Evolutionary conservation across 2,888 invertebrate species (phyloP), one percentile per base, ranked within the genome.

Genomic region (Drosophila formosana): DNA sequence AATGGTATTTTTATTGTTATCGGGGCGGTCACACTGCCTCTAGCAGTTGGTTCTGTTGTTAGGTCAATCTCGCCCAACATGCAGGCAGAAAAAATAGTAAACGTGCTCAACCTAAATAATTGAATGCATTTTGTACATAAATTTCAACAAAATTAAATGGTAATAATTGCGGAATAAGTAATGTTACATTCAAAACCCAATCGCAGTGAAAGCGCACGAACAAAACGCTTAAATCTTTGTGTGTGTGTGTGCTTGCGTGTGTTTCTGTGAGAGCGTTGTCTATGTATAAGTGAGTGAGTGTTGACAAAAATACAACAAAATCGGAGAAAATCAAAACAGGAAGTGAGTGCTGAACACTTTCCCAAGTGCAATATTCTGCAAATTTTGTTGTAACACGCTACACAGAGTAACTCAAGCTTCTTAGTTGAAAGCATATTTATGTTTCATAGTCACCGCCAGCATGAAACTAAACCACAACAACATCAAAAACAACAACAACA

Each of bases 251-350:
- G 46, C 45, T 18, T 18, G 46, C 41, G 51, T 46, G 53, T 28
- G 52, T 28, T 39, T 51, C 30, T 68, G 55, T 72, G 49, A 46
- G 53, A 30, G 58, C 37, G 28, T 49, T 23, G 52, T 49, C 57
- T 34, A 3, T 55, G 65, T 67, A 28, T 72, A 55, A 61, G 62
- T 62, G 58, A 39, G 58, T 78, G 63, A 64, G 68, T 80, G 82
- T 88, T 82, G 82, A 82, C 88, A 86, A 86, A 80, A 85, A 73
- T 77, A 83, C 67, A 83, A 74, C 64, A 87, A 72, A 75, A 81
- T 68, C 49, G 64, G 68, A 71, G 66, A 75, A 66, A 83, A 88
- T 73, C 83, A 83, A 83, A 89, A 84, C 89, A 89, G 83, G 85
- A 83, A 83, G 80, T 87, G 60, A 50, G 25, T 52, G 53, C 7